phyloP scores from a whole-genome alignment of 2,888 invertebrate species.

The Dryomyza anilis region DNA sequence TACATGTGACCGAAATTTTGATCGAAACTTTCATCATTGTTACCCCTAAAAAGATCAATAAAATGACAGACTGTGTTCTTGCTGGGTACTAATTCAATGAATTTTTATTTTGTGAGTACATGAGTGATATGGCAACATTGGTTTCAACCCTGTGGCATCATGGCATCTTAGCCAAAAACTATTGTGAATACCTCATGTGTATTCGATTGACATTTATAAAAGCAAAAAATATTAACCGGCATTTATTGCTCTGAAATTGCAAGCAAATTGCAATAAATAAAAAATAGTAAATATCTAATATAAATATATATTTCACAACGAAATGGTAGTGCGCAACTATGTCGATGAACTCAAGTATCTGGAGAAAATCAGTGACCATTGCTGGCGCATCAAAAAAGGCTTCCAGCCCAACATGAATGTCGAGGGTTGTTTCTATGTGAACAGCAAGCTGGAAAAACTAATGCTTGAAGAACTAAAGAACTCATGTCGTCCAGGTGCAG shows the following conservation, averaged over 20 bases:
- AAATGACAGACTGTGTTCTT: no score
- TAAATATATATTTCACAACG: slow-evolving; percentile 43
- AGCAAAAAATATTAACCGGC: no score
- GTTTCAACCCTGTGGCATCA: no score
- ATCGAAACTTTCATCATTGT: no score
- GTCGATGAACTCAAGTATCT: slow-evolving; percentile 92
- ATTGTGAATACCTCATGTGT: no score
- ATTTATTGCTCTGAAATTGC: background rate
- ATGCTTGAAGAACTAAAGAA: slow-evolving; percentile 97
- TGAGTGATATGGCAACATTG: no score
- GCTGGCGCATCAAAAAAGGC: slow-evolving; percentile 96
- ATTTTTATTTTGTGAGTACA: no score
- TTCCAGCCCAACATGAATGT: slow-evolving; percentile 99
- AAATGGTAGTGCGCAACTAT: slow-evolving; percentile 90
- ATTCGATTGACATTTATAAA: no score
- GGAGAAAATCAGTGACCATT: slow-evolving; percentile 82
- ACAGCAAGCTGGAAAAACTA: slow-evolving; percentile 84
- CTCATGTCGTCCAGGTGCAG: slow-evolving; percentile 84
- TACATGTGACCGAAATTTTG: no score
- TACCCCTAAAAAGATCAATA: no score
- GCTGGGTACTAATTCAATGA: no score
- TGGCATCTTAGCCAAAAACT: no score
- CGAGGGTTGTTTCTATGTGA: slow-evolving; percentile 83
- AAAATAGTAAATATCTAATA: background rate
- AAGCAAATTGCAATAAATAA: background rate